Conservation (phyloP, 2,113 vertebrate species). For the Poicephalus meyeri region DNA sequence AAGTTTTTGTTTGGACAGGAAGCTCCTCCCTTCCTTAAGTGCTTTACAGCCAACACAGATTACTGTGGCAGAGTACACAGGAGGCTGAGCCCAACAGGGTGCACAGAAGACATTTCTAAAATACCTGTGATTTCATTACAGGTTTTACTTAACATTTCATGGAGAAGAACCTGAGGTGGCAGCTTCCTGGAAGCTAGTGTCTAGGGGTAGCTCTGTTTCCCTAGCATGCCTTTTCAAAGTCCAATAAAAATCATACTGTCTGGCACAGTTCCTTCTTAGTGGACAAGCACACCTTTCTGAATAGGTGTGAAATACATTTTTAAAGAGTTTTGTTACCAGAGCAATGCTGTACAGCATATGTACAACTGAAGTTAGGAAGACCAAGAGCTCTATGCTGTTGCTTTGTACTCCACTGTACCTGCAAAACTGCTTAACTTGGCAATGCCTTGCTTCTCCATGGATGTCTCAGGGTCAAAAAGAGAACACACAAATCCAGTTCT, state of each 20-base stretch:
- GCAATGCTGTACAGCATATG: rapidly evolving
- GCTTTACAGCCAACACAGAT: constrained; percentile 60
- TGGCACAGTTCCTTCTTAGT: background rate
- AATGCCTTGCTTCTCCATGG: background rate
- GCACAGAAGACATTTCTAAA: constrained; percentile 63
- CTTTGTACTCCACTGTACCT: background rate
- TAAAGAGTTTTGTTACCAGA: background rate
- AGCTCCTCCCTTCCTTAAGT: constrained; percentile 53
- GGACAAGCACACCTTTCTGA: background rate
- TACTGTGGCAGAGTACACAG: constrained; percentile 28
- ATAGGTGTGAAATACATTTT: background rate
- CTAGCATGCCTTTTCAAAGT: background rate
- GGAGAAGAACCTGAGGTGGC: background rate
- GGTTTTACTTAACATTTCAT: background rate
- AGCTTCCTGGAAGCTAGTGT: background rate
- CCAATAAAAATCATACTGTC: background rate
- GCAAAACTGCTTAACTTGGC: rapidly evolving
- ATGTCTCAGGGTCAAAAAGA: background rate
- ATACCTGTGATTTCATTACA: background rate
- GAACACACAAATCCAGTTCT: background rate
- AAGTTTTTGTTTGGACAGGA: constrained; percentile 46
- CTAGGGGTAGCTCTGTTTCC: background rate
- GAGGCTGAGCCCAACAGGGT: constrained; percentile 45
- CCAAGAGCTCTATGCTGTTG: rapidly evolving
- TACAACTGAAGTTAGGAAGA: background rate